These are phyloP conservation scores for Synergus laeviventris DNA, from an alignment of 2,888 invertebrate species.

Conservation along the genomic window DNA sequence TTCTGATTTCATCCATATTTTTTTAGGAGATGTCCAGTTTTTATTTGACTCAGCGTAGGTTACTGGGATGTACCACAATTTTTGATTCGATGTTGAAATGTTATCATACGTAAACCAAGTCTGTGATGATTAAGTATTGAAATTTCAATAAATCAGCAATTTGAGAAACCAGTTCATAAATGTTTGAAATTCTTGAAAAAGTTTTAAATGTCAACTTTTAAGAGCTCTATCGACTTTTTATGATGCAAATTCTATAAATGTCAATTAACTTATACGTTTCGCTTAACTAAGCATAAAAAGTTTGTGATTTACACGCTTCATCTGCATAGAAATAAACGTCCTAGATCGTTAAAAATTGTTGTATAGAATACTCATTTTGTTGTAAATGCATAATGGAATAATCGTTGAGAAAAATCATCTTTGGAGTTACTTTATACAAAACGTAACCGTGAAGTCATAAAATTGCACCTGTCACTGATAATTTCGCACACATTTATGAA, in stretches of 20 bases:
- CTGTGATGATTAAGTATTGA: not conserved
- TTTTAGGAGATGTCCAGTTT: slow-evolving; percentile 58
- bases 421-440: not conserved
- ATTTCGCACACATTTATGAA: not conserved
- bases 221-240: not conserved
- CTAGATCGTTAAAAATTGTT: slow-evolving; percentile 4
- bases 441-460: not conserved
- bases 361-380: not conserved
- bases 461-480: not conserved
- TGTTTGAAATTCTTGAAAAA: not conserved
- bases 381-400: slow-evolving; percentile 10
- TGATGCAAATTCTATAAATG: slow-evolving; percentile 26
- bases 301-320: not conserved
- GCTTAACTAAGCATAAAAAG: not conserved
- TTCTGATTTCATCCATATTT: slow-evolving; percentile 62
- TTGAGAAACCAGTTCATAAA: not conserved
- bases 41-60: slow-evolving; percentile 56
- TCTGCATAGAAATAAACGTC: not conserved
- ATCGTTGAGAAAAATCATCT: not conserved
- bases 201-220: not conserved
- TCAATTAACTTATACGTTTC: slow-evolving; percentile 1
- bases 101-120: slow-evolving; percentile 25
- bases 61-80: slow-evolving; percentile 66
- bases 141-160: no score
- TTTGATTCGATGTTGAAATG: slow-evolving; percentile 35